These are phyloP conservation scores for Carapus acus DNA, from an alignment of 2,797 vertebrate species.

Conservation along the genomic window DNA sequence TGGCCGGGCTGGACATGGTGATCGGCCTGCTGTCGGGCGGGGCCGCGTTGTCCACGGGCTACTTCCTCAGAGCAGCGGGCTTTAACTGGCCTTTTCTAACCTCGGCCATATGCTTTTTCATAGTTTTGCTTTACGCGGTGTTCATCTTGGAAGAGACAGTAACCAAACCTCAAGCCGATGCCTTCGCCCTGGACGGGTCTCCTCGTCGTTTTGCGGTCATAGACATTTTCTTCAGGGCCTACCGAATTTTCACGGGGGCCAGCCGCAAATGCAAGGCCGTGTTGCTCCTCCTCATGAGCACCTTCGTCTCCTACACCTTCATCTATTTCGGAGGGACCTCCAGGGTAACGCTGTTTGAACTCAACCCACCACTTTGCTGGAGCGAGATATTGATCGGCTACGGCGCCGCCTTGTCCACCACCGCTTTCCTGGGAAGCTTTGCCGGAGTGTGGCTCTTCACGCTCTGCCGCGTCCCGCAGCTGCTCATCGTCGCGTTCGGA, in stretches of 20 bases:
- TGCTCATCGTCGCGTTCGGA: slow-evolving; percentile 78
- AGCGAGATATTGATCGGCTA: slow-evolving; percentile 89
- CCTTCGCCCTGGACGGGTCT: background rate
- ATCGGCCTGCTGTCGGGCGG: slow-evolving; percentile 82
- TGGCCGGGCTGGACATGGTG: slow-evolving; percentile 87
- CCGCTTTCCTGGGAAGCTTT: slow-evolving; percentile 82
- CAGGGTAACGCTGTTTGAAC: slow-evolving; percentile 82
- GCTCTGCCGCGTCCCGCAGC: slow-evolving; percentile 75
- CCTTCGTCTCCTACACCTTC: slow-evolving; percentile 76
- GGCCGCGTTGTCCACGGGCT: slow-evolving; percentile 83
- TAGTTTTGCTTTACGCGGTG: slow-evolving; percentile 78
- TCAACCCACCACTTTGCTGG: slow-evolving; percentile 92
- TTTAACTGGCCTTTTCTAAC: slow-evolving; percentile 87
- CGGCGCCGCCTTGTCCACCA: slow-evolving; percentile 78
- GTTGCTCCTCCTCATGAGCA: slow-evolving; percentile 75
- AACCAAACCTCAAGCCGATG: slow-evolving; percentile 36
- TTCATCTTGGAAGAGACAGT: slow-evolving; percentile 80
- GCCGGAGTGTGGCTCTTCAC: slow-evolving; percentile 78
- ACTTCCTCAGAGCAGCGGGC: slow-evolving; percentile 80
- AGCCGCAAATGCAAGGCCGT: slow-evolving; percentile 61
- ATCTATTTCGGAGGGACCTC: slow-evolving; percentile 69
- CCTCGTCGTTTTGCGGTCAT: slow-evolving; percentile 57
- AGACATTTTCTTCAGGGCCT: slow-evolving; percentile 73
- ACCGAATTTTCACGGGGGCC: slow-evolving; percentile 73
- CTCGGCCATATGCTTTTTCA: slow-evolving; percentile 60